Conservation (phyloP, 2,797 vertebrate species). For the Falco novaeseelandiae region DNA sequence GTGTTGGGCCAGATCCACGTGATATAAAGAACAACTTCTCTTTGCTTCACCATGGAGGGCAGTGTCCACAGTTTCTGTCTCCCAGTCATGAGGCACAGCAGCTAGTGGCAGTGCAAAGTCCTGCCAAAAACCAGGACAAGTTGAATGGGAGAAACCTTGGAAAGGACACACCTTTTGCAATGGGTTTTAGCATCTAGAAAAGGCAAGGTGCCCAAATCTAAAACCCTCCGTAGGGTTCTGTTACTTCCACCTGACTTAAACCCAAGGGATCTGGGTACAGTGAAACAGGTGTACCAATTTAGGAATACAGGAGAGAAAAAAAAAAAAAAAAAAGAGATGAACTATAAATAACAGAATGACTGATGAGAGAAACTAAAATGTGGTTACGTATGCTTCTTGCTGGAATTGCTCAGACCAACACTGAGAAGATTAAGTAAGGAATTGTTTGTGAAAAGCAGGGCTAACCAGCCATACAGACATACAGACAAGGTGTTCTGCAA, state of each 20-base stretch:
- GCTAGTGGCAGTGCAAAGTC: background rate
- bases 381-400: background rate
- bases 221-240: background rate
- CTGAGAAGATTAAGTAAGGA: background rate
- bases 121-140: background rate
- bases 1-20: background rate
- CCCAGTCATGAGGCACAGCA: background rate
- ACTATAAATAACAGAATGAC: background rate
- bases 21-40: background rate
- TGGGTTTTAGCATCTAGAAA: background rate
- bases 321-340: background rate
- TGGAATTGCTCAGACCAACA: background rate
- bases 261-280: background rate
- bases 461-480: background rate
- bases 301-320: background rate
- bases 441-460: background rate
- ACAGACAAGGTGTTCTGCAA: background rate
- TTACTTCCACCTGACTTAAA: background rate
- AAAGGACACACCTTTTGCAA: background rate
- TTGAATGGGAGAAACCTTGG: background rate
- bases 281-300: background rate
- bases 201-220: background rate
- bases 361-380: background rate
- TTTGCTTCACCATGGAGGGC: rapidly evolving
- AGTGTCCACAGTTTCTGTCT: background rate